Conservation (phyloP, 1,140 invertebrate species). For the Aethina tumida region DNA sequence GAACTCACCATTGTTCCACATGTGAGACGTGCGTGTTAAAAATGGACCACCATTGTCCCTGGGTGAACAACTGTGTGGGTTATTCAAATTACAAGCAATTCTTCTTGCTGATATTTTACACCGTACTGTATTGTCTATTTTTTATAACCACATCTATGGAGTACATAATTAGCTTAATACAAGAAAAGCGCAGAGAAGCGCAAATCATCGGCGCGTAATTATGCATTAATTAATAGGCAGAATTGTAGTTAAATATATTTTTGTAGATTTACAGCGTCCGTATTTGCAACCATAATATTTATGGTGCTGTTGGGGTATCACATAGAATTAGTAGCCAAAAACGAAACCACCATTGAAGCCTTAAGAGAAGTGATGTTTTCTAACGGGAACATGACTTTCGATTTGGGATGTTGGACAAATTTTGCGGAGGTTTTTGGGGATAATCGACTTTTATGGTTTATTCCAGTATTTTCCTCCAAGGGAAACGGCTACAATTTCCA, state of each 20-base stretch:
- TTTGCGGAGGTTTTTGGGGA: conserved; percentile 76
- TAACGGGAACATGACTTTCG: conserved; percentile 73
- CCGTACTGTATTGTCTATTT: conserved; percentile 22
- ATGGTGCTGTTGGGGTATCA: conserved; percentile 22
- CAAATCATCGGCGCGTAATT: neutral
- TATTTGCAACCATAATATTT: conserved; percentile 13
- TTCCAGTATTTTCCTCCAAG: conserved; percentile 45
- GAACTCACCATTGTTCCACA: conserved; percentile 29
- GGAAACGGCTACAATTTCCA: conserved; percentile 12
- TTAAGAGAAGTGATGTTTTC: conserved; percentile 71
- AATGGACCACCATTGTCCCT: conserved; percentile 68
- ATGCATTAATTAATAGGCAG: neutral
- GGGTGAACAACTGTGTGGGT: conserved; percentile 68
- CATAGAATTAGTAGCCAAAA: conserved; percentile 15
- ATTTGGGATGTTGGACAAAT: conserved; percentile 62
- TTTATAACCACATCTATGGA: conserved; percentile 18
- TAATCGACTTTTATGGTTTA: conserved; percentile 54
- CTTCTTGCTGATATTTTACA: conserved; percentile 24
- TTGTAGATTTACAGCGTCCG: conserved; percentile 16
- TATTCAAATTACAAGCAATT: conserved; percentile 31
- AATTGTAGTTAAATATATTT: conserved; percentile 4
- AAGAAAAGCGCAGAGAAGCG: conserved; percentile 2
- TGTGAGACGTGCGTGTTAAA: conserved; percentile 51
- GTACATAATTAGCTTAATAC: conserved; percentile 9
- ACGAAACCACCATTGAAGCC: conserved; percentile 50